A percentile compares a stretch with the other conserved stretches of the same genome.
Conservation (phyloP, 2,888 invertebrate species). For the Epiblema foenella region DNA sequence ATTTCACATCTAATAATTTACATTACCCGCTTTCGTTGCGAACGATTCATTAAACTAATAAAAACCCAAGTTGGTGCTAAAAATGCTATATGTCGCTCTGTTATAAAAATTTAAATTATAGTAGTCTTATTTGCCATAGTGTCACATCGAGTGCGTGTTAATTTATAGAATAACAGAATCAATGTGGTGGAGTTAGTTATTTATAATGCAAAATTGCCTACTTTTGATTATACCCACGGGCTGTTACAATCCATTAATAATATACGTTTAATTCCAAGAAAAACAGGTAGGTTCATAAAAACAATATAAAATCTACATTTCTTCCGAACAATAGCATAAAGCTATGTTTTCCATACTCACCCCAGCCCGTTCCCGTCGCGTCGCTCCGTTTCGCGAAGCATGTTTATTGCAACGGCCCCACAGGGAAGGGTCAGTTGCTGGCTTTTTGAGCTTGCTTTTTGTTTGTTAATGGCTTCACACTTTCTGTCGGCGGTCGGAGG, state of each 20-base stretch:
- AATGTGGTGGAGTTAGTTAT: too few relatives aligned
- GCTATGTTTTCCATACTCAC: background rate
- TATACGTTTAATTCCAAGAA: background rate
- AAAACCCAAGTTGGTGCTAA: background rate
- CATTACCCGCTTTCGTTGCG: background rate
- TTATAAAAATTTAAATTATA: background rate
- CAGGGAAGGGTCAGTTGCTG: slow-evolving; percentile 58
- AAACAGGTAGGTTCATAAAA: background rate
- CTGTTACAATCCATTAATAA: background rate
- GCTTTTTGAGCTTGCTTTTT: slow-evolving; percentile 45
- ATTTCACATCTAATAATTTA: background rate
- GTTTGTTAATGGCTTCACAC: slow-evolving; percentile 46
- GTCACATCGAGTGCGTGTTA: background rate
- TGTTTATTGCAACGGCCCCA: slow-evolving; percentile 63
- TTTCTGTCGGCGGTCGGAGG: slow-evolving; percentile 30
- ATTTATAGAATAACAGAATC: background rate
- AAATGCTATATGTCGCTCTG: background rate
- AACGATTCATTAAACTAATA: background rate
- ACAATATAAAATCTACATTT: slow-evolving; percentile 4
- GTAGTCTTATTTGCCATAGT: background rate
- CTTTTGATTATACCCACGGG: background rate
- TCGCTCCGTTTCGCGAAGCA: slow-evolving; percentile 36
- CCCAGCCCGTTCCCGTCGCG: slow-evolving; percentile 38
- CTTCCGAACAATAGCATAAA: background rate
- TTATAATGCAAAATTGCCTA: too few relatives aligned